Percentiles rank a stretch among this genome's conserved stretches.
phyloP scores from a whole-genome alignment of 2,888 invertebrate species.

The Tribolium freemani region DNA sequence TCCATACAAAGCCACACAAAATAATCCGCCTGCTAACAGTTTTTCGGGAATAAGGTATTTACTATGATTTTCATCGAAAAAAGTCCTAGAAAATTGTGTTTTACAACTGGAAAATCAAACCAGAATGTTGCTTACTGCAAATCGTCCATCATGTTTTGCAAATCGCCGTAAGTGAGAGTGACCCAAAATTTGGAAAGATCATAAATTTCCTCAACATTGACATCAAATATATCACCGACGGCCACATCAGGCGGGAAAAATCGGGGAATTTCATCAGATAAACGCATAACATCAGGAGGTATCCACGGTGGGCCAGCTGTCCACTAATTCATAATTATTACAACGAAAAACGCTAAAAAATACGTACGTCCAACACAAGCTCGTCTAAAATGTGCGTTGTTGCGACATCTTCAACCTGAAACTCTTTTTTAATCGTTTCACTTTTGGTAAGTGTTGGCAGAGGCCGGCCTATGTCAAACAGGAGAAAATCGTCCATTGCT shows the following conservation, averaged over 20 bases:
- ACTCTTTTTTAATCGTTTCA: neutral
- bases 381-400: neutral
- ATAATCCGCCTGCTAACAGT: constrained; percentile 65
- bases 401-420: neutral
- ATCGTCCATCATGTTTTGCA: constrained; percentile 70
- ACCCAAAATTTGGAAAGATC: constrained; percentile 74
- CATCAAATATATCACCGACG: constrained; percentile 60
- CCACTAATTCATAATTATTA: neutral
- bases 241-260: constrained; percentile 46
- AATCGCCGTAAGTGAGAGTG: constrained; percentile 65
- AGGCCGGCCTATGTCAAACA: constrained; percentile 57
- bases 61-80: constrained; percentile 45
- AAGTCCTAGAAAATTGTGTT: constrained; percentile 40
- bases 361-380: neutral
- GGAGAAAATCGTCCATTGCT: constrained; percentile 60
- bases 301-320: constrained; percentile 33
- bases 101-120: no score
- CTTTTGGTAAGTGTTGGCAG: neutral
- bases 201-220: constrained; percentile 71
- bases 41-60: constrained; percentile 50
- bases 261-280: constrained; percentile 51
- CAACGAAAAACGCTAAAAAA: neutral
- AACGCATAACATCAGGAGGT: constrained; percentile 55
- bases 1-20: constrained; percentile 68
- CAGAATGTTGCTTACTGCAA: constrained; percentile 54